phyloP scores from a whole-genome alignment of 2,113 vertebrate genomes.

The Brachypodius melanocephalos region DNA sequence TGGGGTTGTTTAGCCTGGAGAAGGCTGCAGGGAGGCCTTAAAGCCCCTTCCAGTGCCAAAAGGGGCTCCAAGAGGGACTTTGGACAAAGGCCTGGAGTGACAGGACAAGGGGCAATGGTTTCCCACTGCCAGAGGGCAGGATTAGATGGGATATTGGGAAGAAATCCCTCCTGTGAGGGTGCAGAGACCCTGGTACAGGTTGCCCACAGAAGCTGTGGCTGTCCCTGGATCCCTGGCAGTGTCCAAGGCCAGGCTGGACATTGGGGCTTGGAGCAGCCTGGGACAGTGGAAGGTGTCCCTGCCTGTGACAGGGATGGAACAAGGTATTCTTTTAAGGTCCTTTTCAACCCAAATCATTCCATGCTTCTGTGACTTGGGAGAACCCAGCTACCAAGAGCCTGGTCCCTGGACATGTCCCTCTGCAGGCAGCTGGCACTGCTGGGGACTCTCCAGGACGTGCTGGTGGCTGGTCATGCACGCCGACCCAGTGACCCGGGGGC shows the following conservation, averaged over 20 bases:
- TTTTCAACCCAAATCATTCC: not conserved
- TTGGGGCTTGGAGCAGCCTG: not conserved
- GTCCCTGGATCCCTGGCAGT: not conserved
- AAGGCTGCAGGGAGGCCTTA: not conserved
- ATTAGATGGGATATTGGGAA: not conserved
- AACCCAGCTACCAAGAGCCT: not conserved
- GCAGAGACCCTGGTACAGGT: not conserved
- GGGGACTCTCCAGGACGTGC: accelerated
- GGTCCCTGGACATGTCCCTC: not conserved
- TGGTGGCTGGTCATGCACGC: not conserved
- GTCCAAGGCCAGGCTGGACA: accelerated
- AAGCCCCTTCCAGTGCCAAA: not conserved
- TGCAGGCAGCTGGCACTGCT: not conserved
- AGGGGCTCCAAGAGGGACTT: not conserved
- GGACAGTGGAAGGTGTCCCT: not conserved
- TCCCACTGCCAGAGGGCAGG: not conserved
- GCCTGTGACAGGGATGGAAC: not conserved
- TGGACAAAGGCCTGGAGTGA: not conserved
- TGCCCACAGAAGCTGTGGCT: not conserved
- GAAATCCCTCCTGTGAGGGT: not conserved
- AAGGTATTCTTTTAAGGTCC: not conserved
- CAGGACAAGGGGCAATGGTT: not conserved
- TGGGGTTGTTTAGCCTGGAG: not conserved
- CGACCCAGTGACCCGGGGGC: not conserved
- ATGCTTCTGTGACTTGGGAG: not conserved